Conservation (phyloP, 2,797 vertebrate species). For the Lepus townsendii region DNA sequence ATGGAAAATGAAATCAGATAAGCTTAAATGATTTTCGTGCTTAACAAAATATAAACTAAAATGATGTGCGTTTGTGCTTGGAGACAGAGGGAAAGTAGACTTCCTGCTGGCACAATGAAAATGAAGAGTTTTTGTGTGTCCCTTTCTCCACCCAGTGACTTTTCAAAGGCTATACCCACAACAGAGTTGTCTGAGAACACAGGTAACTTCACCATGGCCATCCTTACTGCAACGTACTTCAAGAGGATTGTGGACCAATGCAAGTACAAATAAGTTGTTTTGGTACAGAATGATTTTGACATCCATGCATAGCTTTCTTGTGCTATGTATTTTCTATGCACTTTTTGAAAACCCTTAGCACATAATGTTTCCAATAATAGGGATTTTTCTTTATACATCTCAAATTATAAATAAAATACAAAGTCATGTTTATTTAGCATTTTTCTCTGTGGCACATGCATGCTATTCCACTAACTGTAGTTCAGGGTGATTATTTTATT, state of each 20-base stretch:
- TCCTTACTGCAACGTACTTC: neutral
- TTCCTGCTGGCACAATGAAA: neutral
- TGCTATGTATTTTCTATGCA: too few species aligned
- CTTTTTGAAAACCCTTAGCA: too few species aligned
- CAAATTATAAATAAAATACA: neutral
- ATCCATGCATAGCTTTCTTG: too few species aligned
- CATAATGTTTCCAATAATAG: neutral
- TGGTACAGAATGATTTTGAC: too few species aligned
- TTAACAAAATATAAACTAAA: neutral
- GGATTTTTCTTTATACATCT: neutral
- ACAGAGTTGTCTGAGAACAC: neutral
- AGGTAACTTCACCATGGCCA: neutral
- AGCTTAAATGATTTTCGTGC: neutral
- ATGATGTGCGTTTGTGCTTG: neutral
- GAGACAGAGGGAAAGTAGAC: accelerated
- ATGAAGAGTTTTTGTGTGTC: accelerated
- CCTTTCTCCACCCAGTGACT: neutral
- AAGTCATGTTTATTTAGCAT: neutral
- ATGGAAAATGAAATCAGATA: neutral
- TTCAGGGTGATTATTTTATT: neutral
- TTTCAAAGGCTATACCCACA: neutral
- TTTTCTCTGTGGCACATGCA: neutral
- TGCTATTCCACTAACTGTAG: neutral
- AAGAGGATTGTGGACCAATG: too few species aligned
- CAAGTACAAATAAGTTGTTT: too few species aligned